These are phyloP conservation scores for Phylloscopus whistleri DNA, from an alignment of 2,113 vertebrate species.

Conservation along the genomic window DNA sequence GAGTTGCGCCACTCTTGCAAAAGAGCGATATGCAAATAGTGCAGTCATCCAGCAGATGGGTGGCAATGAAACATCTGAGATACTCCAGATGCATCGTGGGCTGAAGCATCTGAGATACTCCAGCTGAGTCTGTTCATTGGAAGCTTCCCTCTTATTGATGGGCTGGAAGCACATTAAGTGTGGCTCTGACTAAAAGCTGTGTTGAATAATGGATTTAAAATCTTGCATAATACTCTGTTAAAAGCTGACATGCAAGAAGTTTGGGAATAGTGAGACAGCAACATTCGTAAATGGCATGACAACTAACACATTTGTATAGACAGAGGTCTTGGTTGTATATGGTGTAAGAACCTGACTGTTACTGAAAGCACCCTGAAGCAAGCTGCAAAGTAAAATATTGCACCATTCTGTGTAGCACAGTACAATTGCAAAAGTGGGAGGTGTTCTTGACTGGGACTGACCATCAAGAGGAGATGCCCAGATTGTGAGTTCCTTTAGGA, in stretches of 20 bases:
- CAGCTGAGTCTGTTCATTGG: not conserved
- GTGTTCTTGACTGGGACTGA: not conserved
- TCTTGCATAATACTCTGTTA: not conserved
- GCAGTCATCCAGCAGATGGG: not conserved
- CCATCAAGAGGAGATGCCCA: not conserved
- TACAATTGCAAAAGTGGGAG: not conserved
- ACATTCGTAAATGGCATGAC: not conserved
- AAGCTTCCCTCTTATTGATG: not conserved
- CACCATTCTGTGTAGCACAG: not conserved
- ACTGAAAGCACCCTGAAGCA: not conserved
- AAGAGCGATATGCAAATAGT: not conserved
- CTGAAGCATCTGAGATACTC: not conserved
- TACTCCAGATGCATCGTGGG: accelerated
- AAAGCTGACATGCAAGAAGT: not conserved
- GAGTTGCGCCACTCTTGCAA: not conserved
- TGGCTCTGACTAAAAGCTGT: not conserved
- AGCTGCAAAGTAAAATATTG: not conserved
- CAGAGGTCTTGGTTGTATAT: not conserved
- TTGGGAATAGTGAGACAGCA: not conserved
- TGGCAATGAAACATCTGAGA: not conserved
- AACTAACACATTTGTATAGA: not conserved
- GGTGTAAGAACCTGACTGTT: not conserved
- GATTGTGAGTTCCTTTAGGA: not conserved
- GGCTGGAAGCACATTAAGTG: not conserved
- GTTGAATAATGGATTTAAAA: not conserved